Percentiles rank a stretch among this genome's conserved stretches.
Conservation (phyloP, 1,140 invertebrate species). For the Globodera ellingtonae region DNA sequence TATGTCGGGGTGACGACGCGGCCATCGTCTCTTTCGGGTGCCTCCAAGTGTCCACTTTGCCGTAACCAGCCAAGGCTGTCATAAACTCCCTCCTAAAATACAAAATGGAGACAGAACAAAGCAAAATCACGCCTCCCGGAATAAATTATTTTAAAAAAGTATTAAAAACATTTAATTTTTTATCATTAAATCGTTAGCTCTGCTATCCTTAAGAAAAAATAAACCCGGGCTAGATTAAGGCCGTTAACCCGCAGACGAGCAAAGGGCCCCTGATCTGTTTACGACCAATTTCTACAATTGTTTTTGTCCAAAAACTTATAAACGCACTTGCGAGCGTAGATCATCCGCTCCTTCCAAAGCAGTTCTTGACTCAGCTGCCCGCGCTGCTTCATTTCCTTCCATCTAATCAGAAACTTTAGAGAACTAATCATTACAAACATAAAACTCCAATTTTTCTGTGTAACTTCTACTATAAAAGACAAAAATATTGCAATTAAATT, state of each 20-base stretch:
- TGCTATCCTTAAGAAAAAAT: too few species aligned
- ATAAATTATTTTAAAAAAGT: too few species aligned
- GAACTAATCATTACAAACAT: too few species aligned
- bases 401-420: background rate
- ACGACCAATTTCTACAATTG: too few species aligned
- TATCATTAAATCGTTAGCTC: too few species aligned
- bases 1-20: background rate
- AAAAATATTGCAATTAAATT: too few species aligned
- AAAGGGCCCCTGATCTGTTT: background rate
- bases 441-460: too few species aligned
- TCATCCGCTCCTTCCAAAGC: constrained; percentile 5
- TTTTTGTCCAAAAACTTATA: too few species aligned
- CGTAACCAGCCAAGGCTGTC: background rate
- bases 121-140: background rate
- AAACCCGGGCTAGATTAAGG: too few species aligned
- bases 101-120: background rate
- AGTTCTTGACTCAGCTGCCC: background rate
- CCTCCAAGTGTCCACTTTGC: background rate
- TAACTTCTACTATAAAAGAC: too few species aligned
- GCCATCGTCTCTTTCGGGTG: background rate
- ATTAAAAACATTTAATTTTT: too few species aligned
- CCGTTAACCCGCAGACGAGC: background rate
- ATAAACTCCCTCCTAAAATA: background rate
- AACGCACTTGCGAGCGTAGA: background rate
- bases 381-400: background rate